Conservation (phyloP, 1,140 invertebrate species). For the Drosophila equinoxialis region DNA sequence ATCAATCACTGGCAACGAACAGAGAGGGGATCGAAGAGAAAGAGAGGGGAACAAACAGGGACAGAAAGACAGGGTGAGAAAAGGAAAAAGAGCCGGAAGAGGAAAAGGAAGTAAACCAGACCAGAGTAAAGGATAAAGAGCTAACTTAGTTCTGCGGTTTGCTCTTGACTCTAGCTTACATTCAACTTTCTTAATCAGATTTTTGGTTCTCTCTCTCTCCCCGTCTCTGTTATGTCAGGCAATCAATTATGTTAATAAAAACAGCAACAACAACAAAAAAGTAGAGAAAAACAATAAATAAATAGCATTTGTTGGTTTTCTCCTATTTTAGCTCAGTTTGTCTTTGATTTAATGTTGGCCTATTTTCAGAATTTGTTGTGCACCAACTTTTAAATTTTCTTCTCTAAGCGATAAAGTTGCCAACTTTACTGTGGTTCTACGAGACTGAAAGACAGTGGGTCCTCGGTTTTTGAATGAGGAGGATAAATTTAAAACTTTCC, state of each 20-base stretch:
- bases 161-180: constrained; percentile 41
- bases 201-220: constrained; percentile 7
- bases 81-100: constrained; percentile 1
- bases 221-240: constrained; percentile 28
- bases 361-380: constrained; percentile 31
- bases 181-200: constrained; percentile 65
- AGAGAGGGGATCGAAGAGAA: background rate
- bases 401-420: constrained; percentile 70
- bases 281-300: constrained; percentile 59
- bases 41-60: constrained; percentile 5
- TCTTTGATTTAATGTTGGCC: constrained; percentile 45
- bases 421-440: background rate
- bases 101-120: constrained; percentile 16
- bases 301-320: constrained; percentile 29
- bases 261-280: constrained; percentile 10
- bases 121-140: constrained; percentile 67
- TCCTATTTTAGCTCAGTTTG: constrained; percentile 16
- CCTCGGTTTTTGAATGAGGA: constrained; percentile 12
- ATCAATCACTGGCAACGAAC: constrained; percentile 58
- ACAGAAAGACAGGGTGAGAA: constrained; percentile 8
- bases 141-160: constrained; percentile 60
- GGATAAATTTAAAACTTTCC: constrained; percentile 30
- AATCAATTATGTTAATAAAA: constrained; percentile 80
- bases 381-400: constrained; percentile 20
- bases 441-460: background rate